phyloP scores from a whole-genome alignment of 2,888 invertebrate species.

The Folsomia candida region DNA sequence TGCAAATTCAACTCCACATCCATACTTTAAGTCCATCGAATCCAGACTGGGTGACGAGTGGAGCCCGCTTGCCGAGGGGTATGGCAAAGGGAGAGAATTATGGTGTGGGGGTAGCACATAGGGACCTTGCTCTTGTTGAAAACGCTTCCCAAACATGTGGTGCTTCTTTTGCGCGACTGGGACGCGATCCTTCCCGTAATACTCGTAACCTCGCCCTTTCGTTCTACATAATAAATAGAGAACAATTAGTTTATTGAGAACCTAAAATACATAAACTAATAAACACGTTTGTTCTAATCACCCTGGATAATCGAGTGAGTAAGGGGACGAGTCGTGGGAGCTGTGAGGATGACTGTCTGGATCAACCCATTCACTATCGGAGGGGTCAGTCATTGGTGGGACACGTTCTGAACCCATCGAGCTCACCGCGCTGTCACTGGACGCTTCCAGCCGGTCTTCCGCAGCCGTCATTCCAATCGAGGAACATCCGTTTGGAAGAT shows the following conservation, averaged over 20 bases:
- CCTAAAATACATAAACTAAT: too few relatives aligned
- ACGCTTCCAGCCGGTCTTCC: conserved; percentile 67
- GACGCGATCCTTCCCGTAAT: conserved; percentile 50
- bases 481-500: conserved; percentile 49
- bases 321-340: conserved; percentile 60
- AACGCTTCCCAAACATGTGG: conserved; percentile 86
- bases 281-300: too few relatives aligned
- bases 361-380: conserved; percentile 89
- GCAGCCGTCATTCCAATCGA: conserved; percentile 32
- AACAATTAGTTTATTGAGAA: background rate
- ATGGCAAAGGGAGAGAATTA: conserved; percentile 34
- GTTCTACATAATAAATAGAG: conserved; percentile 34
- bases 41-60: conserved; percentile 56
- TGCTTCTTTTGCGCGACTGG: conserved; percentile 81
- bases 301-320: conserved; percentile 67
- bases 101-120: conserved; percentile 34
- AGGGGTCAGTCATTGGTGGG: conserved; percentile 63
- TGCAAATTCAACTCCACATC: conserved; percentile 67
- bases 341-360: conserved; percentile 74
- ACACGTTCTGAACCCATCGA: conserved; percentile 84
- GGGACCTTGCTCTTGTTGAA: conserved; percentile 65
- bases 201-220: conserved; percentile 50
- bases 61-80: conserved; percentile 51
- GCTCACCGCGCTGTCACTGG: conserved; percentile 86
- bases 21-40: conserved; percentile 66